phyloP scores from a whole-genome alignment of 2,113 vertebrate species.

The Pseudonaja textilis region DNA sequence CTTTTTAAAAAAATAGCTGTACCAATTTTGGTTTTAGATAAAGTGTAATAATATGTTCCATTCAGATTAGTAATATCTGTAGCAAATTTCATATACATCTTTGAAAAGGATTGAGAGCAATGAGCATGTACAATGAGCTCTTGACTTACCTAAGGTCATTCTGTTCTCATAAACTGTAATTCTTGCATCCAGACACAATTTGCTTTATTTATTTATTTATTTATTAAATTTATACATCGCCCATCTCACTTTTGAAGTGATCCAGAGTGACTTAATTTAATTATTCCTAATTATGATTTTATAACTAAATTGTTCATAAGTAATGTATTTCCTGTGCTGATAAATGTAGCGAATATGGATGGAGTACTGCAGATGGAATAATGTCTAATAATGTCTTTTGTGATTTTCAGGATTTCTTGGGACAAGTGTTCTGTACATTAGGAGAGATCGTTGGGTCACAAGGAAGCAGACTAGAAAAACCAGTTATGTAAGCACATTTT shows the following conservation, averaged over 20 bases:
- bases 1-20: neutral
- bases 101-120: neutral
- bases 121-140: neutral
- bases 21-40: neutral
- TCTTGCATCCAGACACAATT: neutral
- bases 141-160: neutral
- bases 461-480: slow-evolving; percentile 89
- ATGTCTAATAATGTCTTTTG: slow-evolving; percentile 18
- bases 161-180: neutral
- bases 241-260: neutral
- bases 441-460: slow-evolving; percentile 95
- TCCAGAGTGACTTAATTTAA: neutral
- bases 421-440: slow-evolving; percentile 90
- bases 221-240: neutral
- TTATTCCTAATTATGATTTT: neutral
- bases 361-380: neutral
- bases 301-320: neutral
- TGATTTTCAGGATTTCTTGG: slow-evolving; percentile 89
- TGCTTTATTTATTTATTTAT: neutral
- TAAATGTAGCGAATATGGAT: neutral
- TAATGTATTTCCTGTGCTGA: neutral
- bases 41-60: neutral
- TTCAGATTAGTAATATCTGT: neutral
- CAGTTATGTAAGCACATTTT: slow-evolving; percentile 85
- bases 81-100: neutral